Evolutionary conservation across 35 echinoderm and acorn worm species (phyloP).

Genomic region (Lytechinus variegatus): DNA sequence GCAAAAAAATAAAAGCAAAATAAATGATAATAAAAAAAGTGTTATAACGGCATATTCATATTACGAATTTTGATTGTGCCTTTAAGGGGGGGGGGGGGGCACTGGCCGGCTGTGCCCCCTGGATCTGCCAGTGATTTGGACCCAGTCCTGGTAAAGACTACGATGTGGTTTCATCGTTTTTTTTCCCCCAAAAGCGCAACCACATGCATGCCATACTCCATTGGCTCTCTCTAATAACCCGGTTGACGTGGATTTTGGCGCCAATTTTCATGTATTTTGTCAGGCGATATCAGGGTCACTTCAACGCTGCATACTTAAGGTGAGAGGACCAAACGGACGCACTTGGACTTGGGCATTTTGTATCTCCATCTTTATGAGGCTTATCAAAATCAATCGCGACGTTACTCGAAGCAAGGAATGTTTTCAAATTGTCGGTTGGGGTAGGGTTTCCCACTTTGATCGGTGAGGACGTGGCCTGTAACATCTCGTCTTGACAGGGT

Average conservation of each 20-base stretch:
- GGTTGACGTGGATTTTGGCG: neutral
- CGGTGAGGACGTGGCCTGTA: neutral
- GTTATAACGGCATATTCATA: no score
- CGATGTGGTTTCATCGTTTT: neutral
- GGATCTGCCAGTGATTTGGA: no score
- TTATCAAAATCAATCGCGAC: constrained; percentile 6
- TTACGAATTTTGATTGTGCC: no score
- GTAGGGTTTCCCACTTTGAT: neutral
- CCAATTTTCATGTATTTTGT: neutral
- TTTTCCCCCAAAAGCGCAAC: neutral
- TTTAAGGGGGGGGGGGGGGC: no score
- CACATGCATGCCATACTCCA: no score
- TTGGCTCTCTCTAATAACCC: no score
- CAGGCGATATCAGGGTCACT: neutral
- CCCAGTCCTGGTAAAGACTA: no score
- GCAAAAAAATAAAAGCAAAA: no score
- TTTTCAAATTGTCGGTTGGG: constrained; percentile 12
- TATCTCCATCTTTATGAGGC: neutral
- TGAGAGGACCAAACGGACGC: neutral
- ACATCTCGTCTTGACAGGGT: neutral
- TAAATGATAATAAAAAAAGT: no score
- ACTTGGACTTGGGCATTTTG: neutral
- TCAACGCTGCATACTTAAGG: neutral
- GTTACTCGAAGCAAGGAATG: neutral
- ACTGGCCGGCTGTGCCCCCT: no score